phyloP scores from a whole-genome alignment of 1,140 invertebrate genomes.

The Bombus cullumanus region DNA sequence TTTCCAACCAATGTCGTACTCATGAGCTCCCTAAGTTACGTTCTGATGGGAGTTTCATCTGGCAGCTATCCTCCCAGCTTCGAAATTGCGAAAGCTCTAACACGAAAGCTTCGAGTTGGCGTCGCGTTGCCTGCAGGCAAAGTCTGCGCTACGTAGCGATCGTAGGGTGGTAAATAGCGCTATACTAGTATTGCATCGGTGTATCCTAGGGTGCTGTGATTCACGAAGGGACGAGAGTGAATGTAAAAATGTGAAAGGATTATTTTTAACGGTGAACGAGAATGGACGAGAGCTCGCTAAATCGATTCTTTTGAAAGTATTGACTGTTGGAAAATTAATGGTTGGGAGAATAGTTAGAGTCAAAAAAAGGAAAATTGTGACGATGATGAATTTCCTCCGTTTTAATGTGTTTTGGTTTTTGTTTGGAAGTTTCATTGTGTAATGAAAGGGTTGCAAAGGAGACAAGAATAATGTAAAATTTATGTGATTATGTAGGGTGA shows the following conservation, averaged over 20 bases:
- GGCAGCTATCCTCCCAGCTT: constrained; percentile 43
- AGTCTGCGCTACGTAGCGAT: constrained; percentile 26
- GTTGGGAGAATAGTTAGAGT: no score
- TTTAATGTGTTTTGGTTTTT: neutral
- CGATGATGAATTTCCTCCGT: neutral
- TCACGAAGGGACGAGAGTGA: neutral
- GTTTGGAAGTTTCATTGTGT: no score
- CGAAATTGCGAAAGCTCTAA: constrained; percentile 64
- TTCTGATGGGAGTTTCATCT: constrained; percentile 70
- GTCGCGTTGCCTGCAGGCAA: constrained; percentile 43
- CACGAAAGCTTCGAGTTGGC: constrained; percentile 47
- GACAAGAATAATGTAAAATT: neutral
- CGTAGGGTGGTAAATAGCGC: constrained; percentile 44
- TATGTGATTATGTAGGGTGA: neutral
- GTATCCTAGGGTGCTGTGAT: neutral
- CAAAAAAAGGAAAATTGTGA: neutral
- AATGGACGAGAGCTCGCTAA: constrained; percentile 35
- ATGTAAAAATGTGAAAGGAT: neutral
- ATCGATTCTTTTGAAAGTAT: constrained; percentile 35
- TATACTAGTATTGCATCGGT: neutral
- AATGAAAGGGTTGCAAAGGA: no score
- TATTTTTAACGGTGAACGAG: constrained; percentile 59
- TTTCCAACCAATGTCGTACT: constrained; percentile 21
- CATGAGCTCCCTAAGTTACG: constrained; percentile 36
- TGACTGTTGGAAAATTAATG: constrained; percentile 31